These are phyloP conservation scores for Cantharis lateralis DNA, from an alignment of 2,888 invertebrate species.

Conservation along the genomic window DNA sequence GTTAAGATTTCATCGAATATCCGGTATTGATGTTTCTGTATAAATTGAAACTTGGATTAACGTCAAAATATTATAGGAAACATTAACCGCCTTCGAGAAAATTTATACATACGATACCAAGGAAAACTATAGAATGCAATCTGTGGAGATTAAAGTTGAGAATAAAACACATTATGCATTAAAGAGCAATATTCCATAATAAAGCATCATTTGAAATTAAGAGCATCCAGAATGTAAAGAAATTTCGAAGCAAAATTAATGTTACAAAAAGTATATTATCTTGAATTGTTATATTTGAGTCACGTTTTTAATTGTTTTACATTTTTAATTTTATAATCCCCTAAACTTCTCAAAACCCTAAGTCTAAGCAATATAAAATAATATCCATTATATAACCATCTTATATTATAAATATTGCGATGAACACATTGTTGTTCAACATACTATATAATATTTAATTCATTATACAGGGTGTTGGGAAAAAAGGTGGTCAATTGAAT, in stretches of 20 bases:
- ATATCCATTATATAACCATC: too few species aligned
- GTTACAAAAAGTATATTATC: too few species aligned
- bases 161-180: background rate
- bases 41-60: background rate
- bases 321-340: background rate
- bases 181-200: background rate
- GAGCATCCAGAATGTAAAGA: background rate
- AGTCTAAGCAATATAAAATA: too few species aligned
- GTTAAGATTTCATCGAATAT: background rate
- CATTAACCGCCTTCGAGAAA: background rate
- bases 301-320: background rate
- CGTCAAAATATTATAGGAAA: background rate
- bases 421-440: too few species aligned
- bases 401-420: too few species aligned
- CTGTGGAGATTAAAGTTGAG: background rate
- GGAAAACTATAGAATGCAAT: background rate
- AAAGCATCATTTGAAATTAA: background rate
- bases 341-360: too few species aligned
- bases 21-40: background rate
- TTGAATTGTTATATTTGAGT: too few species aligned
- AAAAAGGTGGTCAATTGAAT: too few species aligned
- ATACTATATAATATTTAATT: too few species aligned
- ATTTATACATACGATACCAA: background rate
- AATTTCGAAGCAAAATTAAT: background rate
- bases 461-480: too few species aligned